Base-by-base conservation (phyloP, 2,888 invertebrate genomes). In the Alsophila aescularia region DNA sequence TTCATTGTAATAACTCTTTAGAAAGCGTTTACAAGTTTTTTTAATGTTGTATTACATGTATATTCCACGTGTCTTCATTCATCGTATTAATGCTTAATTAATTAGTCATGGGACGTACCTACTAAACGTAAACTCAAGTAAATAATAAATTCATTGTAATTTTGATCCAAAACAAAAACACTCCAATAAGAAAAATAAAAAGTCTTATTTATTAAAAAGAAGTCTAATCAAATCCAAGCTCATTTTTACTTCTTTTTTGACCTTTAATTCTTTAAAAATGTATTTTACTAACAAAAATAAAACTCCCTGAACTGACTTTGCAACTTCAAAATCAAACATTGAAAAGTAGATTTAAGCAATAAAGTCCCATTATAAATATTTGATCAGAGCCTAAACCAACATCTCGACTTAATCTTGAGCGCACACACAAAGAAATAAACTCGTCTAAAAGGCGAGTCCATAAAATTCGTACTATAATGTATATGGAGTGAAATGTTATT, bases 341-440 rank as follows among this genome's bases (percentile, higher is more conserved):
- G 44, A 50, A 58, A 58, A 55, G 40, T 64, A 60, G 60, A 62
- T 65, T 65, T 29, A 45, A 48, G 58, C 65, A 70, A 72, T 72
- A 70, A 66, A 67, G 66, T 63, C 66, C 62, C 52, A 53, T 42
- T 54, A 49, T 66, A 76, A 79, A 78, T 64, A 75, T 78, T 77
- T 76, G 65, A 52, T 62, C 55, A 29, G 47, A 55, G 59, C 77
- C 75, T 75, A 69, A 73, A 72, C 60, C 73, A 77, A 77, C 70
- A 79, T 70, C 66, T 70, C 56, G 57, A 66, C 64, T 69, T 76
- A 72, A 77, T 77, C 67, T 73, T 69, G 57, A 68, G 58, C 37
- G 62, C 52, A 70, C 51, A 75, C 69, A 64, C 54, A 45, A 62
- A 60, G 67, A 66, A 69, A 69, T 66, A 66, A 58, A 64, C 64